Base-by-base conservation (phyloP, 2,797 vertebrate genomes). In the Gallinago solitaria region DNA sequence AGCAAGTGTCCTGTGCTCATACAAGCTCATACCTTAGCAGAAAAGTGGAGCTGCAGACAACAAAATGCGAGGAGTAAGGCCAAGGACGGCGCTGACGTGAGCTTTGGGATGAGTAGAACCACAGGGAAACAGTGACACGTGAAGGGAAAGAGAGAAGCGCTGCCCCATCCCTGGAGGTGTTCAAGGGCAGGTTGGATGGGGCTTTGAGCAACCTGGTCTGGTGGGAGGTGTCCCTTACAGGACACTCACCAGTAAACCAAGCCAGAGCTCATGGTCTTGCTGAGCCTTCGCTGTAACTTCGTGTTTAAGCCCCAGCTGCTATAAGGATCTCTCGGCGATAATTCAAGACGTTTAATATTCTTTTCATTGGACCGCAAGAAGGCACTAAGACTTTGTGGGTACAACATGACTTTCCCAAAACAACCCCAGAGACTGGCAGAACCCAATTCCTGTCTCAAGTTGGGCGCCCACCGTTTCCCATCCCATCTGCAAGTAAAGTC, bases 321-420 rank as follows among this genome's bases (percentile, higher is more conserved):
- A 6, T 20, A 37, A 77, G 18, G 24, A 61, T 48, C 24, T 69
- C 59, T 43, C 51, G 73, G 16, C 47, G 30, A 7, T 18, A 67
- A 65, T 21, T 65, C 19, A 53, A 37, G 8, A 32, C 7, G 3
- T 15, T 78, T 16, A 10, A 24, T 45, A 14, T 47, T n/a, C 30
- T 35, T 54, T 59, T 59, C 11, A 32, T 59, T 56, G 45, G 37
- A 48, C 7, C 35, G 8, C n/a, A 89, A 74, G 30, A n/a, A 67
- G n/a, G 20, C 35, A 39, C 16, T n/a, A 48, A 57, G 9, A 11
- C 9, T 21, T 17, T 1, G 0, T 24, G 56, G 56, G 9, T 39
- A 5, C 30, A 39, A 63, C 0, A 4, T 19, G 27, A n/a, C 50
- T 65, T 74, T 53, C 33, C 10, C 1, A 2, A 54, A 71, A 57